Base-by-base conservation (phyloP, 2,113 vertebrate genomes). In the Dicentrarchus labrax region DNA sequence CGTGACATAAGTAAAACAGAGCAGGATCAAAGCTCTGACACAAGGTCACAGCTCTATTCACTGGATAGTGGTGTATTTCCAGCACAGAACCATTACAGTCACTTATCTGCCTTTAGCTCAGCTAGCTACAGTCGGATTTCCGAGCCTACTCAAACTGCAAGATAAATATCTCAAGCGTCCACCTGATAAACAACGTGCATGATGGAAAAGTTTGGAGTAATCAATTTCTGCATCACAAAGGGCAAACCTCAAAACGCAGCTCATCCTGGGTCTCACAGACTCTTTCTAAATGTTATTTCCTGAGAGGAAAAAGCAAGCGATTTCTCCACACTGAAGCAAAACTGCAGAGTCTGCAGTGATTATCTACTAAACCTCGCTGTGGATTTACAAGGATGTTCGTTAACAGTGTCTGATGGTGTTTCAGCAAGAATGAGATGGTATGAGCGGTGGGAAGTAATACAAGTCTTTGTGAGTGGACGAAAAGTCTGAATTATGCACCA, bases 11-110 rank as follows among this genome's bases (percentile, higher is more conserved):
- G 24, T 70, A 61, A 22, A 57, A 47, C 72, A 54, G 50, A 64
- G 38, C 64, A 8, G 57, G 75, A 47, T 74, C 48, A 73, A 51
- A 56, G 76, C 79, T 30, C 51, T 6, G 67, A 24, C 6, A 51
- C 15, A 8, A 64, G 80, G 69, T 79, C 73, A 68, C 11, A 1
- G 50, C 68, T 75, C 48, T 57, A 24, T 62, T 86, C 62, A 45
- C 15, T 39, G 7, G 19, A 41, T 30, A 30, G 30, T 30, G 30
- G 30, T 30, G 30, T 30, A 30, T 64, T 73, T 70, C 24, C 16
- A 43, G 53, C 8, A 4, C 50, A 15, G 41, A 30, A 30, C 30
- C 30, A 30, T 30, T 30, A 30, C 30, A 30, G n/a, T 43, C 30
- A 30, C n/a, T 68, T 12, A 51, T 75, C 56, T 21, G 39, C 64